These are phyloP conservation scores for Squalus acanthias DNA, from an alignment of 2,797 vertebrate genomes.

Conservation along the genomic window DNA sequence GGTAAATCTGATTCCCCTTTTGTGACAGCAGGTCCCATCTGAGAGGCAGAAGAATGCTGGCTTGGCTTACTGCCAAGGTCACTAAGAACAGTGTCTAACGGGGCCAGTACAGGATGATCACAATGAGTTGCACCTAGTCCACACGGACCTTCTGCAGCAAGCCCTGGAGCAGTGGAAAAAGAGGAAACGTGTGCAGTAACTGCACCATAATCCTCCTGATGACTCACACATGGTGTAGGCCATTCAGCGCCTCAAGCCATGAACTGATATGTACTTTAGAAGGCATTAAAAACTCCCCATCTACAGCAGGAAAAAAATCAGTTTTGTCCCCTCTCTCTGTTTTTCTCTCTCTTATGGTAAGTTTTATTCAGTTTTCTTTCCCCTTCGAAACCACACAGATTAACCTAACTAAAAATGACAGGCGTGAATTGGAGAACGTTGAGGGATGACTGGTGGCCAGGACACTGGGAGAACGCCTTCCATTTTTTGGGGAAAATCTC, in stretches of 20 bases:
- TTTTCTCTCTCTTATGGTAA: background rate
- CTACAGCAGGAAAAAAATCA: background rate
- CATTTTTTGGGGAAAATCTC: background rate
- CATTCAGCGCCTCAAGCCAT: background rate
- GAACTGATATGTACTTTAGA: background rate
- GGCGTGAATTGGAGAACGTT: background rate
- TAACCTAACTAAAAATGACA: background rate
- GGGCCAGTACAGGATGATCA: background rate
- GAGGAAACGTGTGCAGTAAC: background rate
- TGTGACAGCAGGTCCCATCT: no score
- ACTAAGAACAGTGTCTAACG: background rate
- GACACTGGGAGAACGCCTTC: background rate
- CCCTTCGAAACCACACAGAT: background rate
- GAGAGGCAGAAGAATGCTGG: background rate
- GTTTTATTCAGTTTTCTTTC: background rate
- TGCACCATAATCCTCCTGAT: background rate
- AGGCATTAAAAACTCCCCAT: background rate
- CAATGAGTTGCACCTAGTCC: background rate
- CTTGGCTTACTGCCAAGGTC: background rate
- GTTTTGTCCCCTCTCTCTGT: background rate
- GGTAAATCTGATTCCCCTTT: background rate
- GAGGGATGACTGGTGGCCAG: background rate
- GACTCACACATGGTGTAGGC: background rate
- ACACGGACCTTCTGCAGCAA: background rate
- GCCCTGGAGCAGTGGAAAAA: background rate